phyloP scores from a whole-genome alignment of 2,888 invertebrate genomes.

The Marronus borbonicus region DNA sequence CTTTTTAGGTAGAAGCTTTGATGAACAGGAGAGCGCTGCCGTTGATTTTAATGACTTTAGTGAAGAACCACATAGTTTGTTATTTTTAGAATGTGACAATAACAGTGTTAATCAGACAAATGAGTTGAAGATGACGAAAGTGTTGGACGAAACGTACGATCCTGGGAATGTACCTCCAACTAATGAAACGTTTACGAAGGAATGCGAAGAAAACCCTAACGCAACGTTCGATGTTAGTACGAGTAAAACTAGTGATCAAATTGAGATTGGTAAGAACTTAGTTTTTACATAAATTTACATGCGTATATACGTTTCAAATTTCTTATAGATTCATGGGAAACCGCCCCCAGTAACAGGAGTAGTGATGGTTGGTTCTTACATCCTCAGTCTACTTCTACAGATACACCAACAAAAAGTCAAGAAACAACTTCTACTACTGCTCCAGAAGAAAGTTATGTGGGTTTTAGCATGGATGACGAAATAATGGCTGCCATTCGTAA shows the following conservation, averaged over 20 bases:
- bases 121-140: conserved; percentile 29
- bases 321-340: conserved; percentile 12
- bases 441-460: conserved; percentile 69
- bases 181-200: conserved; percentile 40
- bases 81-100: conserved; percentile 60
- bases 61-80: conserved; percentile 65
- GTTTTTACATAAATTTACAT: neutral
- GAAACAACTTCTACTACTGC: conserved; percentile 49
- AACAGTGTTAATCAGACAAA: conserved; percentile 9
- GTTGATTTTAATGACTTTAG: conserved; percentile 63
- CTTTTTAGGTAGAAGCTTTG: conserved; percentile 67
- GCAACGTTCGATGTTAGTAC: conserved; percentile 19
- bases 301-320: neutral
- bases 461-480: conserved; percentile 79
- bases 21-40: conserved; percentile 60
- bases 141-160: conserved; percentile 55
- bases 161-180: neutral
- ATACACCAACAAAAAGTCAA: conserved; percentile 58
- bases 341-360: conserved; percentile 59
- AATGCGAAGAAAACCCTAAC: conserved; percentile 22
- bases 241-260: conserved; percentile 20
- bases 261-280: conserved; percentile 12
- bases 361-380: conserved; percentile 70
- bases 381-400: conserved; percentile 62
- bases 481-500: conserved; percentile 81